Conservation (phyloP, 1,140 invertebrate genomes). For the Metaphire vulgaris region DNA sequence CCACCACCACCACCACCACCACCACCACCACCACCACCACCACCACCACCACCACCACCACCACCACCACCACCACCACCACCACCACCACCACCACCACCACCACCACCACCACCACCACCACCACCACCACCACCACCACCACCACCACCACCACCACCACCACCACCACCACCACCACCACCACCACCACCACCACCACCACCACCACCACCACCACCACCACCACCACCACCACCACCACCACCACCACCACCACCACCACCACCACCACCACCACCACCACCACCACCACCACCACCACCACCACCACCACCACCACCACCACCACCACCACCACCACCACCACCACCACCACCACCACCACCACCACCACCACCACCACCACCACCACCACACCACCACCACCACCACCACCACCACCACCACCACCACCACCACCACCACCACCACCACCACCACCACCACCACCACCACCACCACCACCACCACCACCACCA, state of each 20-base stretch:
- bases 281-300: slow-evolving; percentile 8
- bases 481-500: slow-evolving; percentile 8
- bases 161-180: slow-evolving; percentile 17
- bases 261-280: slow-evolving; percentile 8
- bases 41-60: slow-evolving; percentile 8
- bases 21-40: slow-evolving; percentile 8
- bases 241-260: slow-evolving; percentile 9
- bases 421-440: slow-evolving; percentile 8
- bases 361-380: slow-evolving; percentile 8
- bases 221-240: slow-evolving; percentile 8
- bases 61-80: slow-evolving; percentile 8
- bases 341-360: slow-evolving; percentile 8
- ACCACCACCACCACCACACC: no score
- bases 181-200: slow-evolving; percentile 8
- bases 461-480: slow-evolving; percentile 8
- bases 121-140: slow-evolving; percentile 8
- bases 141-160: slow-evolving; percentile 10
- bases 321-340: slow-evolving; percentile 8
- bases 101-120: slow-evolving; percentile 8
- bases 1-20: slow-evolving; percentile 9
- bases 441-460: slow-evolving; percentile 8
- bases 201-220: slow-evolving; percentile 8
- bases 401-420: slow-evolving; percentile 8
- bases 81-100: slow-evolving; percentile 8
- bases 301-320: slow-evolving; percentile 12